Evolutionary conservation across 2,888 invertebrate genomes (phyloP).

Genomic region (Melanostoma scalare): DNA sequence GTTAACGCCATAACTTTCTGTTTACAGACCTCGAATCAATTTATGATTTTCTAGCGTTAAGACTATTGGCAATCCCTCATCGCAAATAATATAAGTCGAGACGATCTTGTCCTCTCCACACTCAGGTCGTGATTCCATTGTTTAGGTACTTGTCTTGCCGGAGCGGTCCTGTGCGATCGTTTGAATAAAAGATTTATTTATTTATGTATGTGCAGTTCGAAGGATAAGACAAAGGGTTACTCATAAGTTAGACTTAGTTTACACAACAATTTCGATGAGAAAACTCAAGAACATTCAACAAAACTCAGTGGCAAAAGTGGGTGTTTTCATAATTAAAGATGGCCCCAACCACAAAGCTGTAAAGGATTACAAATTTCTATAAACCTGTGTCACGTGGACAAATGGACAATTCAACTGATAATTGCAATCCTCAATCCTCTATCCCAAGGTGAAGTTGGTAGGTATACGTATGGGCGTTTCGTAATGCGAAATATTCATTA

Average conservation of each 20-base stretch:
- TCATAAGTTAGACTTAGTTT: constrained; percentile 1
- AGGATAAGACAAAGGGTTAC: constrained; percentile 7
- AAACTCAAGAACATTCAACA: neutral
- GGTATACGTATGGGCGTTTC: constrained; percentile 49
- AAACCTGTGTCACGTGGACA: constrained; percentile 56
- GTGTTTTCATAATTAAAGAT: constrained; percentile 62
- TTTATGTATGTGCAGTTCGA: neutral
- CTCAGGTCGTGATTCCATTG: constrained; percentile 31
- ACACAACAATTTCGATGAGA: neutral
- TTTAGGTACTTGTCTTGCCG: neutral
- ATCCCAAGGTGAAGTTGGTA: constrained; percentile 21
- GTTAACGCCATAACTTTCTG: too few species aligned
- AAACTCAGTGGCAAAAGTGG: constrained; percentile 46
- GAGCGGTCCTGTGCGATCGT: constrained; percentile 6
- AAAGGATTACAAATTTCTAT: constrained; percentile 40
- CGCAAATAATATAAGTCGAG: constrained; percentile 18
- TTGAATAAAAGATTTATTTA: constrained; percentile 30
- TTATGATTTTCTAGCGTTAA: constrained; percentile 52
- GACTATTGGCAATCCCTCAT: constrained; percentile 54
- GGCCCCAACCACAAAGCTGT: constrained; percentile 32
- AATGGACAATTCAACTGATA: constrained; percentile 68
- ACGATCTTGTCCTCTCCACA: constrained; percentile 14
- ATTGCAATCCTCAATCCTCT: constrained; percentile 56
- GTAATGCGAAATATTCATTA: constrained; percentile 67
- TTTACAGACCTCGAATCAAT: constrained; percentile 15